A percentile compares a stretch with the other conserved stretches of the same genome.
These are phyloP conservation scores for Galago senegalensis DNA, from an alignment of 2,797 vertebrate species.

Conservation along the genomic window DNA sequence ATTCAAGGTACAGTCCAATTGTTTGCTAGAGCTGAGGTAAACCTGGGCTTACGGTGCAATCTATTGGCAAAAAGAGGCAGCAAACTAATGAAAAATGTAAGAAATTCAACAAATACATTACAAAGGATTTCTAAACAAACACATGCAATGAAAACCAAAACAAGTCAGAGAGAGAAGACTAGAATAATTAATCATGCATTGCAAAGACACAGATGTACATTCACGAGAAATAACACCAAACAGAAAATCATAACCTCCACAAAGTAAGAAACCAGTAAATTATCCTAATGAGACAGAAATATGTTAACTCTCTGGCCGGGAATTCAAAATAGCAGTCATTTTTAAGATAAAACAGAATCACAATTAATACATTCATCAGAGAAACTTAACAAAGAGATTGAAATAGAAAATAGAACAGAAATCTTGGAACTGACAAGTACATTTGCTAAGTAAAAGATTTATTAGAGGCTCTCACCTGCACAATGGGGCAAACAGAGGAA, in stretches of 20 bases:
- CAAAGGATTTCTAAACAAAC: neutral
- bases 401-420: neutral
- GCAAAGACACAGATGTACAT: neutral
- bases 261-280: neutral
- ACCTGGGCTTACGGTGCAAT: neutral
- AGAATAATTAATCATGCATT: neutral
- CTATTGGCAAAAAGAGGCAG: neutral
- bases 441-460: neutral
- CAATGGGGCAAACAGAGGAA: neutral
- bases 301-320: neutral
- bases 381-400: neutral
- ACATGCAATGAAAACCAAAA: neutral
- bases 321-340: neutral
- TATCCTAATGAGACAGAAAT: neutral
- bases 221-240: neutral
- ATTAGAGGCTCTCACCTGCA: neutral
- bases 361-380: neutral
- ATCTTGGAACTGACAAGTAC: neutral
- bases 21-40: neutral
- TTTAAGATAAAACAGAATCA: neutral
- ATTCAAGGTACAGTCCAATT: neutral
- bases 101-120: neutral
- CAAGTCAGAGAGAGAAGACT: neutral
- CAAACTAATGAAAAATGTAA: neutral
- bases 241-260: neutral